Conservation (phyloP, 2,797 vertebrate genomes). For the Oryzias sinensis region DNA sequence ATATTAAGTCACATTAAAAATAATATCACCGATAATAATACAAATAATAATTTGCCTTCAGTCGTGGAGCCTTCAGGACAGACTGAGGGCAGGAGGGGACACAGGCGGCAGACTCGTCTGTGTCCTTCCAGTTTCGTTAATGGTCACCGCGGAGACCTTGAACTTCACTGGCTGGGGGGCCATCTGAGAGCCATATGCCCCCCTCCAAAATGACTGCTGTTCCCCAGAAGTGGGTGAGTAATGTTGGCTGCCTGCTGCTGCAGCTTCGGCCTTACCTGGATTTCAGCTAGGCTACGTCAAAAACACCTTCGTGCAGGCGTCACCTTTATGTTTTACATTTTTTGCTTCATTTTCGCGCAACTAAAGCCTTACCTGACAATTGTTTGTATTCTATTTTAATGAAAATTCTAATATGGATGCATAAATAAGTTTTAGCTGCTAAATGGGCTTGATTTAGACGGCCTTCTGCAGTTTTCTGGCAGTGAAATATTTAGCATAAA, state of each 20-base stretch:
- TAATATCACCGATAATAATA: conserved; percentile 5
- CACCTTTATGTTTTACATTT: too few species aligned
- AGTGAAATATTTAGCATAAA: too few species aligned
- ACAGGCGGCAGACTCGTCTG: conserved; percentile 24
- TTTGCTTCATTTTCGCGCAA: too few species aligned
- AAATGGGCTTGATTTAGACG: too few species aligned
- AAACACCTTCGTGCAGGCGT: too few species aligned
- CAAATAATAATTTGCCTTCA: background rate
- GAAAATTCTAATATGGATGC: too few species aligned
- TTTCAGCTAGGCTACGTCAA: too few species aligned
- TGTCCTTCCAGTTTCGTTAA: conserved; percentile 18
- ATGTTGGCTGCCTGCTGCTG: conserved; percentile 27
- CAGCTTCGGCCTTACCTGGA: too few species aligned
- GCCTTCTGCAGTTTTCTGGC: too few species aligned
- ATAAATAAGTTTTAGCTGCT: too few species aligned
- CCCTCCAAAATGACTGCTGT: conserved; percentile 41
- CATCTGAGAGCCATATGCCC: conserved; percentile 77
- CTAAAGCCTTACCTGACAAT: too few species aligned
- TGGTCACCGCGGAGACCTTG: conserved; percentile 71
- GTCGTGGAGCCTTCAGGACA: background rate
- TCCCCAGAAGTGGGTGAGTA: conserved; percentile 47
- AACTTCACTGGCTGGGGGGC: conserved; percentile 72
- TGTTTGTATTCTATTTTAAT: too few species aligned
- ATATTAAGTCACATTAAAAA: background rate
- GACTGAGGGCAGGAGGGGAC: conserved; percentile 4